Evolutionary conservation across 2,113 vertebrate species (phyloP), one percentile per base, ranked within the genome.

Genomic region (Seriola rivoliana): DNA sequence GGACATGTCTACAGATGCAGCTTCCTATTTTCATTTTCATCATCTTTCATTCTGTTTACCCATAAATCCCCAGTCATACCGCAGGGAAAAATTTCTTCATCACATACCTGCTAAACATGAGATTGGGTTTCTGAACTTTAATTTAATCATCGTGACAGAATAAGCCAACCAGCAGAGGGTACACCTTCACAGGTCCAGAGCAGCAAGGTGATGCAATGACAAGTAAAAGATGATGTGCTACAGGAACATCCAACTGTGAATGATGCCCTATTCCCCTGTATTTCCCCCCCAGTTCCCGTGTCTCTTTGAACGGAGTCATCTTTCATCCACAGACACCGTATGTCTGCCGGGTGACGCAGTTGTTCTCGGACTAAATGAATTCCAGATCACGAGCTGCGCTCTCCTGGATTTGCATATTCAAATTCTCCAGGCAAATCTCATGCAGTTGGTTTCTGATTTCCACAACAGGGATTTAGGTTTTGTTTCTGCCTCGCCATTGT

Each of bases 151-250:
- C 13, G 12, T 3, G 29, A 12, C 63, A 52, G 71, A 58, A 58
- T 44, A 73, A 63, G 19, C 40, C 50, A 64, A 48, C 34, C 23
- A 36, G 71, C 14, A 57, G 65, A 81, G 69, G 42, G 50, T 4
- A 9, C 52, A 73, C 74, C 78, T 81, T 88, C 63, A 63, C 78
- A 63, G 76, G 64, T 60, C 54, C 32, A 55, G 75, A 73, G 78
- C 65, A 82, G 77, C 64, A 16, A 82, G 75, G 81, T 94, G 94
- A 94, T 90, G 94, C 90, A 94, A 94, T 44, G 4, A 54, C 71
- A 66, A 36, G 91, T 86, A 93, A 94, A 93, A 80, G 81, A 85
- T 85, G 90, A 93, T 71, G 86, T 62, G 67, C 58, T 82, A 73
- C 66, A 70, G 80, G 84, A 89, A 85, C 85, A 90, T 82, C 79